Base-by-base conservation (phyloP, 2,888 invertebrate species). In the Syrista parreyssii region DNA sequence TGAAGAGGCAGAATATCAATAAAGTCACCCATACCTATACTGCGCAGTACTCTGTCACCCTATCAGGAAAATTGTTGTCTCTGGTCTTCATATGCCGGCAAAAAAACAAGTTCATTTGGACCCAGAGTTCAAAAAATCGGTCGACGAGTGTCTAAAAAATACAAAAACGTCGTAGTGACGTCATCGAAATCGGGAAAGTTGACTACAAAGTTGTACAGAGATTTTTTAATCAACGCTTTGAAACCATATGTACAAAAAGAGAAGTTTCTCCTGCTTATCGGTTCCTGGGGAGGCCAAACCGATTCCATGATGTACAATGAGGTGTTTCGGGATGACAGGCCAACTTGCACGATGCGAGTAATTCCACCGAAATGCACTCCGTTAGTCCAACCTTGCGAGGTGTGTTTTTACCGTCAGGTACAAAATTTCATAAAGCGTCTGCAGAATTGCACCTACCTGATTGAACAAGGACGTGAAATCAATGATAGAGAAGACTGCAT, bases 301-400 rank as follows among this genome's bases (percentile, higher is more conserved):
- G 73, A 82, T 35, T 36, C 81, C 4, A 40, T 34, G 34, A 11
- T 82, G 35, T 81, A 81, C 74, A 73, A 82, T 69, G 80, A 82
- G 30, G 76, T 78, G 75, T 81, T 82, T 79, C 31, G 36, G 31
- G 36, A 80, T 71, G 69, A 79, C 6, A 32, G 75, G n/a, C 76
- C 78, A 40, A 79, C 79, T 30, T 80, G 78, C 32, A 78, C 80
- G 36, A 76, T 81, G 12, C 78, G 79, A 79, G 71, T 82, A 12
- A 84, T 84, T 73, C 82, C 81, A 11, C 83, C 83, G 11, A 79
- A 83, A 32, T 83, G 83, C 30, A 84, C 83, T 4, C 82, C 79
- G 12, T 40, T 79, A 11, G 81, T 80, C 35, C 83, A 83, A 55
- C 79, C 81, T 9, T 83, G 82, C 68, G 83, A 82, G 33, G 81